Conservation (phyloP, 2,797 vertebrate species). For the Coendou prehensilis region DNA sequence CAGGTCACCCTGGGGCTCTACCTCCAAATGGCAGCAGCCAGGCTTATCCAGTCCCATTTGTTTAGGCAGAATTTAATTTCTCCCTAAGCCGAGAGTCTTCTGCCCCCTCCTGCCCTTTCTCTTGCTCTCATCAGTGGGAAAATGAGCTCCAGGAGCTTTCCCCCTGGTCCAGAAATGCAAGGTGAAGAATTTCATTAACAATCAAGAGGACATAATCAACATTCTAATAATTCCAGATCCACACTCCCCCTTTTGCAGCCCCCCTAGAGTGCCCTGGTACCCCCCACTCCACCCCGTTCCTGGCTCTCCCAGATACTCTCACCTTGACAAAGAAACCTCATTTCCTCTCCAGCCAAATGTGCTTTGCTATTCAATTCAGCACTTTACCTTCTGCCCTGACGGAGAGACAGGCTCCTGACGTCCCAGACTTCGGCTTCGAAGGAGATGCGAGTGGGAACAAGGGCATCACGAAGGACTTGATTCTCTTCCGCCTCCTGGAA, state of each 20-base stretch:
- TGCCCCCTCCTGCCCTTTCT: conserved; percentile 82
- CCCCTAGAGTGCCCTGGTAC: not conserved
- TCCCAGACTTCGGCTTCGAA: conserved; percentile 55
- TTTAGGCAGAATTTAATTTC: conserved; percentile 84
- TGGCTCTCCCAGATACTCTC: conserved; percentile 73
- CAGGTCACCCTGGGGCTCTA: not conserved
- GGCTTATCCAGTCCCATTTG: conserved; percentile 80
- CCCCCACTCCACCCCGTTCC: conserved; percentile 39
- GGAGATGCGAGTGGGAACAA: conserved; percentile 5
- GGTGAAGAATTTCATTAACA: conserved; percentile 88
- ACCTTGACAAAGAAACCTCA: conserved; percentile 85
- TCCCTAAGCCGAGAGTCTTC: conserved; percentile 75
- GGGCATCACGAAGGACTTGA: not conserved
- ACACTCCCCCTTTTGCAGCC: conserved; percentile 55
- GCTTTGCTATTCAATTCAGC: conserved; percentile 80
- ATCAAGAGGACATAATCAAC: conserved; percentile 87
- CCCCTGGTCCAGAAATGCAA: conserved; percentile 83
- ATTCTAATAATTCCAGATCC: conserved; percentile 82
- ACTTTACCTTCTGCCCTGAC: conserved; percentile 71
- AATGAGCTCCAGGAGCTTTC: conserved; percentile 84
- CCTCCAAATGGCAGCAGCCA: conserved; percentile 49
- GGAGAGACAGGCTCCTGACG: not conserved
- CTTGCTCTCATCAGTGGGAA: conserved; percentile 83
- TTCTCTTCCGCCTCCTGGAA: not conserved
- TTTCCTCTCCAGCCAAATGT: conserved; percentile 81